Percentiles rank a stretch among this genome's conserved stretches.
Conservation (phyloP, 1,140 invertebrate genomes). For the Pissodes strobi region DNA sequence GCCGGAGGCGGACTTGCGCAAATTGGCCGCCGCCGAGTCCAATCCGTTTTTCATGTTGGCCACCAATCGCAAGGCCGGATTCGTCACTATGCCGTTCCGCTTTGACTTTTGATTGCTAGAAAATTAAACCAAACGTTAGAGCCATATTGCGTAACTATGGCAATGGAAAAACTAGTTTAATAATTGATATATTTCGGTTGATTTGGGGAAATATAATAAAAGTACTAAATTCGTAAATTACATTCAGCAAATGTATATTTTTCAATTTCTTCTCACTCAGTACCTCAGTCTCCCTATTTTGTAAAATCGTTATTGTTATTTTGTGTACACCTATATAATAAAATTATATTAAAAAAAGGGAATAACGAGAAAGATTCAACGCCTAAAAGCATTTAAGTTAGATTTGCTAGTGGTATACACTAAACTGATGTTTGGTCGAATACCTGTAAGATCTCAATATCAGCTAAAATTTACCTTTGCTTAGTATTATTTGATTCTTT, state of each 20-base stretch:
- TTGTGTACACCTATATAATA: no score
- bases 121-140: slow-evolving; percentile 4
- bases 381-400: slow-evolving; percentile 1
- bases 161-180: no score
- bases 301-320: no score
- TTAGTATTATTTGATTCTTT: slow-evolving; percentile 33
- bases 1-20: slow-evolving; percentile 58
- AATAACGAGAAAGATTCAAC: background rate
- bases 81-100: slow-evolving; percentile 89
- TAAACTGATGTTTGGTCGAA: background rate
- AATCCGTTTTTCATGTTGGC: slow-evolving; percentile 72
- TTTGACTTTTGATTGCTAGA: slow-evolving; percentile 66
- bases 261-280: no score
- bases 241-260: no score
- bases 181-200: no score
- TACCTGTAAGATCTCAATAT: background rate
- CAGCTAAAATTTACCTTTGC: slow-evolving; percentile 31
- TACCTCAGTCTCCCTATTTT: no score
- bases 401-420: no score
- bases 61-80: slow-evolving; percentile 81
- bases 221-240: no score
- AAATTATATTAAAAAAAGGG: background rate
- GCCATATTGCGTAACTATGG: no score
- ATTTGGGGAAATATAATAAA: no score
- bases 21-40: slow-evolving; percentile 63